Conservation (phyloP, 2,888 invertebrate species). For the Catonia carolina region DNA sequence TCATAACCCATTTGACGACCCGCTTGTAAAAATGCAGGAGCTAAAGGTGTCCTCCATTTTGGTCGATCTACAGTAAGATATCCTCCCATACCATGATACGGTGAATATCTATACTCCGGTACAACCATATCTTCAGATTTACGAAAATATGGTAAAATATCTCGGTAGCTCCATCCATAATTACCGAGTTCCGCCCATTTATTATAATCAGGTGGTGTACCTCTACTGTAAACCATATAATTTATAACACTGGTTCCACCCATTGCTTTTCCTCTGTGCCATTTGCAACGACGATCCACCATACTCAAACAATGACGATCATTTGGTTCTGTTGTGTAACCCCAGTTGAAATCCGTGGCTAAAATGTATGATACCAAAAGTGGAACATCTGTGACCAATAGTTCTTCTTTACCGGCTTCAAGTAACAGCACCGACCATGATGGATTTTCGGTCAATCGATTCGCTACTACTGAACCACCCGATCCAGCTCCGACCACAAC, state of each 20-base stretch:
- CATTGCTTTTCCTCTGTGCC: slow-evolving; percentile 46
- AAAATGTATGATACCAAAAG: slow-evolving; percentile 41
- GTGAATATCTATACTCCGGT: slow-evolving; percentile 39
- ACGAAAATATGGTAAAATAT: slow-evolving; percentile 42
- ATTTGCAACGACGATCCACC: slow-evolving; percentile 37
- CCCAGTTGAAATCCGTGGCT: slow-evolving; percentile 40
- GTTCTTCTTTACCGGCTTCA: slow-evolving; percentile 47
- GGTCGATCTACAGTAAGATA: slow-evolving; percentile 54
- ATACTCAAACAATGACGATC: slow-evolving; percentile 38
- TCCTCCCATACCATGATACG: slow-evolving; percentile 55
- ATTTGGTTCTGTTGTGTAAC: slow-evolving; percentile 46
- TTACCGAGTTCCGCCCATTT: slow-evolving; percentile 47
- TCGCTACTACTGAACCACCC: slow-evolving; percentile 49
- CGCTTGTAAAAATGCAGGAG: slow-evolving; percentile 53
- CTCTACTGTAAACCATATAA: slow-evolving; percentile 51
- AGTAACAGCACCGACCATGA: slow-evolving; percentile 46
- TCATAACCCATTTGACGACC: slow-evolving; percentile 59
- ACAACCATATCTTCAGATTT: slow-evolving; percentile 39
- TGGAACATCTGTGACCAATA: slow-evolving; percentile 45
- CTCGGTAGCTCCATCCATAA: slow-evolving; percentile 43
- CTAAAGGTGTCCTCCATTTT: slow-evolving; percentile 47
- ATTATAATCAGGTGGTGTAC: slow-evolving; percentile 47
- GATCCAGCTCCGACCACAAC: slow-evolving; percentile 52
- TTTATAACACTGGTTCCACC: slow-evolving; percentile 50
- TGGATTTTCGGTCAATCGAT: slow-evolving; percentile 46